Evolutionary conservation across 2,797 vertebrate genomes (phyloP), one percentile per base, ranked within the genome.

Genomic region (Heliangelus exortis): DNA sequence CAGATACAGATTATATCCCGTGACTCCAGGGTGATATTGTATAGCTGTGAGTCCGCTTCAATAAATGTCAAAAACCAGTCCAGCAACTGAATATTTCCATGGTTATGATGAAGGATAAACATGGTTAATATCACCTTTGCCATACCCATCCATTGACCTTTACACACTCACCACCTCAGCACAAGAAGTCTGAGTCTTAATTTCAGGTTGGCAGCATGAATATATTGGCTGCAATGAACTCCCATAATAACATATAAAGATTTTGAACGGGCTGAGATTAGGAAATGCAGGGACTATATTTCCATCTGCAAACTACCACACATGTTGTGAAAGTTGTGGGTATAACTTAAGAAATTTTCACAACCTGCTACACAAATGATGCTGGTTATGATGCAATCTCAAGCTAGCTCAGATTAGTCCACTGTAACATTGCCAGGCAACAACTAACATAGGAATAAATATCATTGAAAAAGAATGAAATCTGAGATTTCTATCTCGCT

Each of bases 401-500:
- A 95, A 96, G 47, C n/a, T 55, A 86, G 58, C 71, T 93, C 76
- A 92, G 78, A 88, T 73, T 92, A 84, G 63, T 78, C 67, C 59
- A 61, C 51, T 92, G 77, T 57, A 90, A 39, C 31, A 84, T 31
- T 87, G 43, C 79, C 84, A 86, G 80, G 83, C 54, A 95, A 79
- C 89, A 93, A 75, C 92, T 91, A 93, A 87, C 50, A 47, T 39
- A 59, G 72, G 55, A 84, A 89, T n/a, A n/a, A 48, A 20, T 69
- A 41, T 88, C 85, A 90, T 9, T 80, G 69, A 34, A 12, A 92
- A 94, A 83, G 20, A 84, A 84, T 77, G 96, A 94, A 96, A 91
- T 95, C 65, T 31, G 57, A 95, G 72, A 90, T 96, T 96, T 91
- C 75, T 78, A 73, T 89, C 87, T 65, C 81, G 61, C 72, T 96